A percentile compares a stretch with the other conserved stretches of the same genome.
phyloP scores from a whole-genome alignment of 2,113 vertebrate species.

The Saguinus imperator region DNA sequence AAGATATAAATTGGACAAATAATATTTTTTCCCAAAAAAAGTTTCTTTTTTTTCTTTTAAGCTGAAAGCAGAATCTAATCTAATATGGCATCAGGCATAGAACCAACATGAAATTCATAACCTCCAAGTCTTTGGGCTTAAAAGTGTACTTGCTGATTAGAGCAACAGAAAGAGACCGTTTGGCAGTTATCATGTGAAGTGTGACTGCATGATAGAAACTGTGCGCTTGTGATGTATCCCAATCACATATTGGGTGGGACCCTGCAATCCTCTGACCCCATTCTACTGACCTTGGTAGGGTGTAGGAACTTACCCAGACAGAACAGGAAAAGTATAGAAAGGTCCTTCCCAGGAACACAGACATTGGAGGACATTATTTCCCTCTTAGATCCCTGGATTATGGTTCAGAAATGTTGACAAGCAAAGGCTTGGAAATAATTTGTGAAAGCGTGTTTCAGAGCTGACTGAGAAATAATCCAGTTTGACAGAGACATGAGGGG shows the following conservation, averaged over 20 bases:
- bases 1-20: background rate
- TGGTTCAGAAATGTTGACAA: background rate
- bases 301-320: background rate
- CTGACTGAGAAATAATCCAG: background rate
- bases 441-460: background rate
- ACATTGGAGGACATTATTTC: background rate
- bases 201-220: background rate
- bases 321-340: background rate
- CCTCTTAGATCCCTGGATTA: background rate
- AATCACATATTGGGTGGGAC: background rate
- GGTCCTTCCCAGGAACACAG: background rate
- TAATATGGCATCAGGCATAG: background rate
- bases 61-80: background rate
- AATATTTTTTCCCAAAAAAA: background rate
- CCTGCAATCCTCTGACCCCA: background rate
- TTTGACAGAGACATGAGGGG: background rate
- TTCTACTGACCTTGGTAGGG: background rate
- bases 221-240: background rate
- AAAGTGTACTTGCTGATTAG: background rate
- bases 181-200: background rate
- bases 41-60: background rate
- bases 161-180: background rate
- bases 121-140: background rate
- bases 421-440: background rate
- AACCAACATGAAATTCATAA: background rate